Evolutionary conservation across 2,888 invertebrate genomes (phyloP).

Genomic region (Sinhomidia bicolor): DNA sequence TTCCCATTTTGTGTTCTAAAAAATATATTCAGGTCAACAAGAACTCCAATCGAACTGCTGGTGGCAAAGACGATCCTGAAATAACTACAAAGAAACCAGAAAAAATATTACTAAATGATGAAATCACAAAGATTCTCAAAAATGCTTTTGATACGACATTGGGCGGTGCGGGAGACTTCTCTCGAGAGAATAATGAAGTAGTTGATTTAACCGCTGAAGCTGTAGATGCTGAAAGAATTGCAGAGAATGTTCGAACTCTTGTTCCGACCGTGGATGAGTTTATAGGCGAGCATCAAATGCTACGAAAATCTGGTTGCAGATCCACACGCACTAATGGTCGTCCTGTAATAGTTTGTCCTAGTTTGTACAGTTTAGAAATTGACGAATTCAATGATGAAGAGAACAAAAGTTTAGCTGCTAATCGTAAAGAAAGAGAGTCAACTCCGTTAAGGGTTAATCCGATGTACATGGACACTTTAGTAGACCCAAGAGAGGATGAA

Average conservation of each 20-base stretch:
- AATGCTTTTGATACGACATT: slow-evolving; percentile 45
- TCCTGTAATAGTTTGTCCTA: slow-evolving; percentile 70
- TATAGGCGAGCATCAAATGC: slow-evolving; percentile 60
- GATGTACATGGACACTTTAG: slow-evolving; percentile 61
- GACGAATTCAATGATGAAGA: slow-evolving; percentile 64
- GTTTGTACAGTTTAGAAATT: slow-evolving; percentile 73
- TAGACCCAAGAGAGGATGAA: slow-evolving; percentile 27
- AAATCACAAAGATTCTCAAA: slow-evolving; percentile 26
- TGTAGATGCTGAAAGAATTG: not conserved
- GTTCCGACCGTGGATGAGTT: slow-evolving; percentile 44
- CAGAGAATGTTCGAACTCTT: not conserved
- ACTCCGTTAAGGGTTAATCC: slow-evolving; percentile 46
- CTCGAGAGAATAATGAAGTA: not conserved
- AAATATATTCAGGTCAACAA: not conserved
- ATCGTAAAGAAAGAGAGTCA: not conserved
- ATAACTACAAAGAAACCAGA: not conserved
- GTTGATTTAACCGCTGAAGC: not conserved
- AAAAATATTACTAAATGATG: not conserved
- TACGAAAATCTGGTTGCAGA: slow-evolving; percentile 56
- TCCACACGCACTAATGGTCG: slow-evolving; percentile 38
- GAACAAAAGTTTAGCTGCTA: not conserved
- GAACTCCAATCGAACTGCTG: too few relatives aligned
- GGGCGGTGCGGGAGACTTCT: not conserved
- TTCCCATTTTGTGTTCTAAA: not conserved
- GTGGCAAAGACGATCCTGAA: not conserved